Evolutionary conservation across 2,888 invertebrate genomes (phyloP), one percentile per base, ranked within the genome.

Genomic region (Tipula lateralis): DNA sequence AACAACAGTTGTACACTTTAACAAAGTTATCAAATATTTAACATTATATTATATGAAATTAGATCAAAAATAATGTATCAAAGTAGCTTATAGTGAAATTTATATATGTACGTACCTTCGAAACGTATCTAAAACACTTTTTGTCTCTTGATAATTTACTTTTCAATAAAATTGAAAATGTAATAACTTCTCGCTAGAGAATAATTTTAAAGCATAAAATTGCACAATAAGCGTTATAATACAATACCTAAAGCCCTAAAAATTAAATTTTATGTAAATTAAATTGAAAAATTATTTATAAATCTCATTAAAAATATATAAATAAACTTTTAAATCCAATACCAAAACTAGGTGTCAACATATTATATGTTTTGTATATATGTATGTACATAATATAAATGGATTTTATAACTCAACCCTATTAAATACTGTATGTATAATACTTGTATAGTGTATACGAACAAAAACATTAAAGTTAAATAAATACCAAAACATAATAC

Each of bases 401-500:
- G 44, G 16, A 16, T 50, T 50, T 50, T 50, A 50, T 50, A 66
- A 66, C 24, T 66, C 19, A 24, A 66, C 66, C 66, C 66, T 66
- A 24, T 66, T 66, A 24, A 19, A 66, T 66, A 66, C 12, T 66
- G 9, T 66, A 66, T 66, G 16, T 44, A n/a, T 7, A n/a, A 66
- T 66, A 66, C 24, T 2, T 66, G 24, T 66, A 24, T 24, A 9
- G 16, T 12, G 9, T 66, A 66, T 19, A 24, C 66, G 66, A 66
- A 24, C 66, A 66, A 66, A 19, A 66, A 66, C 66, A 66, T 66
- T 66, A 66, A 66, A 19, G 24, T 66, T 66, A 66, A 66, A 66
- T 66, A 66, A 66, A 66, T 66, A 66, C 66, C 24, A 66, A 66
- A 66, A 66, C 66, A 66, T 66, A 66, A 66, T 66, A 66, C 66